Percentiles rank a stretch among this genome's conserved stretches.
Evolutionary conservation across 2,888 invertebrate species (phyloP).

Genomic region (Rhorus exstirpatorius): DNA sequence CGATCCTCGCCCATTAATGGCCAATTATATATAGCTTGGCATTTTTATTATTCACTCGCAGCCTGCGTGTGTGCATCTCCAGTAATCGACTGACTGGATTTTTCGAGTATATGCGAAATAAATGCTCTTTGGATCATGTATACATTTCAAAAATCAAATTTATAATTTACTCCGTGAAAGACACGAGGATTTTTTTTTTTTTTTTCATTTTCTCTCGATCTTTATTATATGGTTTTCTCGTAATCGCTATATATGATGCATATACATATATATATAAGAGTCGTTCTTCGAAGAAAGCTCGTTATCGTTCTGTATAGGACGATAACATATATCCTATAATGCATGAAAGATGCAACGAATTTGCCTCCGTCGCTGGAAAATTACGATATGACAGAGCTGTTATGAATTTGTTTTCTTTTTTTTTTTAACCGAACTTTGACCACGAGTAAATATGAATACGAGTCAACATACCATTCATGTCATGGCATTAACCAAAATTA

Average conservation of each 20-base stretch:
- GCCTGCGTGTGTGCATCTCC: no score
- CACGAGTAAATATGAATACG: slow-evolving; percentile 1
- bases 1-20: no score
- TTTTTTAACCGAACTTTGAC: slow-evolving; percentile 28
- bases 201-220: no score
- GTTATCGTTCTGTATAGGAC: slow-evolving; percentile 15
- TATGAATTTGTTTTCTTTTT: background rate
- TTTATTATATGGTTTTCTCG: slow-evolving; percentile 17
- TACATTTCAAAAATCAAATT: no score
- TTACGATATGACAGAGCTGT: background rate
- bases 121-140: no score
- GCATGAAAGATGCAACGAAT: background rate
- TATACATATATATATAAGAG: no score
- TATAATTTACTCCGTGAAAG: background rate
- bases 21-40: background rate
- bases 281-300: slow-evolving; percentile 29
- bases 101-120: no score
- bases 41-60: background rate
- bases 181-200: slow-evolving; percentile 12
- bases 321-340: slow-evolving; percentile 2
- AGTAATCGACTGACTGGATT: no score
- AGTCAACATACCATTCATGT: background rate
- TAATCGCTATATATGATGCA: slow-evolving; percentile 32
- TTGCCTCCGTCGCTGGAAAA: slow-evolving; percentile 17
- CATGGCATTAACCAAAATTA: background rate